Conservation (phyloP, 1,140 invertebrate genomes). For the Rhagoletis zephyria region DNA sequence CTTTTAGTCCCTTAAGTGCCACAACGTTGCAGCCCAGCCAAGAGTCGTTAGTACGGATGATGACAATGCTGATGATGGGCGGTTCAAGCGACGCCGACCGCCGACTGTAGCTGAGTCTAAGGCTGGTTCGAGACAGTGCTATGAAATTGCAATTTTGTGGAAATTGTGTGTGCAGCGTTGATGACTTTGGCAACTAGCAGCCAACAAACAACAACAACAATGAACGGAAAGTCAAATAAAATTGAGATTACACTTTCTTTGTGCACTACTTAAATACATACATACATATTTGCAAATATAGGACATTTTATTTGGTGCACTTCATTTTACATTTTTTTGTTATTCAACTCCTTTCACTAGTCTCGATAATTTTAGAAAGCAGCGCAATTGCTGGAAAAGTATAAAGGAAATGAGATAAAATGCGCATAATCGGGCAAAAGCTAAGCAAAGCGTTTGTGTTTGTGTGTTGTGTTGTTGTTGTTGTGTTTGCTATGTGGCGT, state of each 20-base stretch:
- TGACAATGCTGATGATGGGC: neutral
- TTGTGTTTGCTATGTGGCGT: neutral
- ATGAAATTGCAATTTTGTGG: neutral
- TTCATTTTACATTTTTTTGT: neutral
- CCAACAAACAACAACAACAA: neutral
- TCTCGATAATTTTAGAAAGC: neutral
- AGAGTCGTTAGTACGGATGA: constrained; percentile 9
- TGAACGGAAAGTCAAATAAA: constrained; percentile 26
- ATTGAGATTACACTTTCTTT: constrained; percentile 7
- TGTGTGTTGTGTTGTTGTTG: neutral
- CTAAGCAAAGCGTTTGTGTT: neutral
- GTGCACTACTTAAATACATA: neutral
- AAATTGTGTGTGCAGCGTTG: constrained; percentile 9
- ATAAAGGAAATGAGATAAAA: constrained; percentile 21
- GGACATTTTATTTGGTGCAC: neutral
- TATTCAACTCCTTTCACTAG: neutral
- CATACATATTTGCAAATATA: neutral
- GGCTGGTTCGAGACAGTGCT: neutral
- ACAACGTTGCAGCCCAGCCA: neutral
- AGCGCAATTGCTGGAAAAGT: constrained; percentile 3
- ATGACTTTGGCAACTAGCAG: constrained; percentile 9
- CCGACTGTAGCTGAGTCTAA: neutral
- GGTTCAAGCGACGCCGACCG: neutral
- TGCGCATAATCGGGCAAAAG: constrained; percentile 5
- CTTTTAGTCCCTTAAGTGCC: constrained; percentile 26